Conservation (phyloP, 2,797 vertebrate species). For the Acropternis orthonyx region DNA sequence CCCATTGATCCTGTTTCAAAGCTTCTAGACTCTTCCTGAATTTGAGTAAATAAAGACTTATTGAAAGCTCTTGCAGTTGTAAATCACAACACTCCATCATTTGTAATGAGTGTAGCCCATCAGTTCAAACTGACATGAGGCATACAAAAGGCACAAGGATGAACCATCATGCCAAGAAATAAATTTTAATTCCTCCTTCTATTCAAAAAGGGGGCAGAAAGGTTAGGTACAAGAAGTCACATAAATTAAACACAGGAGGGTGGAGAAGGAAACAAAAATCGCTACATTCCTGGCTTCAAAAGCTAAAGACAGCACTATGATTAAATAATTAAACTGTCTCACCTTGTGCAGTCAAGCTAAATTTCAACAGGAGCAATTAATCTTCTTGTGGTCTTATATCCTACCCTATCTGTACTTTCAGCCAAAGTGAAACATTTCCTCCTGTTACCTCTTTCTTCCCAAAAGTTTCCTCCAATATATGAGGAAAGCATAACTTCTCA, state of each 20-base stretch:
- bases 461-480: not conserved
- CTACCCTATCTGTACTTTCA: conserved; percentile 37
- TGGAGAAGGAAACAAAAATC: conserved; percentile 11
- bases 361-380: conserved; percentile 70
- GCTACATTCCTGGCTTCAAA: conserved; percentile 11
- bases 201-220: not conserved
- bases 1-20: not conserved
- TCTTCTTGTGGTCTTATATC: conserved; percentile 56
- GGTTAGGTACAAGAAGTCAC: conserved; percentile 12
- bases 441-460: not conserved
- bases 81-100: not conserved
- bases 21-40: not conserved
- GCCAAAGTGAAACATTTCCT: conserved; percentile 43
- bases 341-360: conserved; percentile 64
- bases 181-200: not conserved
- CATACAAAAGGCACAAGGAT: not conserved
- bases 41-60: conserved; percentile 12
- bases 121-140: not conserved
- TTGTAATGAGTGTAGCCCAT: accelerated
- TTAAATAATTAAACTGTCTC: conserved; percentile 74
- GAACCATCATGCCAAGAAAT: not conserved
- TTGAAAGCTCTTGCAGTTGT: too few species aligned
- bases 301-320: conserved; percentile 37
- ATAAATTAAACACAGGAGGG: not conserved
- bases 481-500: not conserved